These are phyloP conservation scores for Datnioides undecimradiatus DNA, from an alignment of 2,113 vertebrate species.

Conservation along the genomic window DNA sequence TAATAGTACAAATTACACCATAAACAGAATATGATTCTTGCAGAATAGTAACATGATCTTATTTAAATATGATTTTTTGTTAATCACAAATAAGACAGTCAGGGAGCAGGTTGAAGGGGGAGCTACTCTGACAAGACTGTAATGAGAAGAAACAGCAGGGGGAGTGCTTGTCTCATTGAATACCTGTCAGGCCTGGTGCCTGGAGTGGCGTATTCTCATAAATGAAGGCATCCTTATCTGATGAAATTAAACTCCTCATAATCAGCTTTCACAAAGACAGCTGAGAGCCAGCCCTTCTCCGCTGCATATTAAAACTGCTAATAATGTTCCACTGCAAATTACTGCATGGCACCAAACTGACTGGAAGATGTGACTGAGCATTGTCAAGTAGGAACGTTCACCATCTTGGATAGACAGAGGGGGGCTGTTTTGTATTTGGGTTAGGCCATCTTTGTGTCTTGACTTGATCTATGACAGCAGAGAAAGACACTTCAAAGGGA, in stretches of 20 bases:
- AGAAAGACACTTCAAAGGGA: conserved; percentile 73
- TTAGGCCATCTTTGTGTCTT: conserved; percentile 41
- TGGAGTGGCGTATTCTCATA: conserved; percentile 20
- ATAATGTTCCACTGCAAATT: conserved; percentile 49
- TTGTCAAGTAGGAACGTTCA: background rate
- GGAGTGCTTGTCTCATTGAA: conserved; percentile 57
- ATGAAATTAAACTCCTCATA: conserved; percentile 74
- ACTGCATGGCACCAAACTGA: conserved; percentile 5
- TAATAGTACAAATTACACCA: background rate
- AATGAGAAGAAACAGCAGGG: conserved; percentile 64
- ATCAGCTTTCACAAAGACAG: conserved; percentile 73
- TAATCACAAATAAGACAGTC: background rate
- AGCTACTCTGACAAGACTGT: background rate
- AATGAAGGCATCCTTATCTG: conserved; percentile 66
- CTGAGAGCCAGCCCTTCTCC: conserved; percentile 53
- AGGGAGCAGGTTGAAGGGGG: background rate
- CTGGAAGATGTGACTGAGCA: background rate
- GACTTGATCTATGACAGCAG: conserved; percentile 51
- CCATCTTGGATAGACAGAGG: background rate
- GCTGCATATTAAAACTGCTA: conserved; percentile 53
- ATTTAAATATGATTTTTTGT: background rate
- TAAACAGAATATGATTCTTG: background rate
- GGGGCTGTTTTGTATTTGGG: conserved; percentile 47
- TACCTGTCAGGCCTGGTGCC: conserved; percentile 23
- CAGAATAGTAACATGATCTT: background rate